phyloP scores from a whole-genome alignment of 2,113 vertebrate species.

The Mus spicilegus region DNA sequence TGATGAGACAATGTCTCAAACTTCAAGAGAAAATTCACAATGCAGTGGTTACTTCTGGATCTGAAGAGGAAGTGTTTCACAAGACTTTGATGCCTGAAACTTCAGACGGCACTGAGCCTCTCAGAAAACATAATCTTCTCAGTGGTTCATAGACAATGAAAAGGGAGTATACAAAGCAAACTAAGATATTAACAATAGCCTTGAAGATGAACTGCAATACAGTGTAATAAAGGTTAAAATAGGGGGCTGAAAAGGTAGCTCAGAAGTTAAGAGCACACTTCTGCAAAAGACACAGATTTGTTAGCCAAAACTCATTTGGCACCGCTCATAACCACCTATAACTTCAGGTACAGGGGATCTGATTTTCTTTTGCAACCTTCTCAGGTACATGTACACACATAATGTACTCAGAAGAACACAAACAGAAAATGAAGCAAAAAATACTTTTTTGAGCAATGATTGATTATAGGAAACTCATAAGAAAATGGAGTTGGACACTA shows the following conservation, averaged over 20 bases:
- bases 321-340: too few relatives aligned
- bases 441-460: background rate
- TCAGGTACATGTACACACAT: background rate
- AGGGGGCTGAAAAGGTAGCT: background rate
- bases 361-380: background rate
- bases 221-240: background rate
- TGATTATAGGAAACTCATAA: background rate
- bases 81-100: background rate
- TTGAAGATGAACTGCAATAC: background rate
- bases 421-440: background rate
- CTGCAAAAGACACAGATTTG: background rate
- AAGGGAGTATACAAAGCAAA: background rate
- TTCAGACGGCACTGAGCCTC: too few relatives aligned
- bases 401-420: background rate
- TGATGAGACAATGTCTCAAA: conserved; percentile 1
- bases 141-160: background rate
- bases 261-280: background rate
- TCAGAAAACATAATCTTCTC: too few relatives aligned
- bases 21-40: conserved; percentile 11
- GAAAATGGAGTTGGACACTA: background rate
- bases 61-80: too few relatives aligned
- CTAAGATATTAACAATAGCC: too few relatives aligned
- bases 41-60: background rate
- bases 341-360: background rate
- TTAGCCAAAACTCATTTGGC: background rate